Evolutionary conservation across 2,797 vertebrate genomes (phyloP).

Genomic region (Philypnodon macrostomus): DNA sequence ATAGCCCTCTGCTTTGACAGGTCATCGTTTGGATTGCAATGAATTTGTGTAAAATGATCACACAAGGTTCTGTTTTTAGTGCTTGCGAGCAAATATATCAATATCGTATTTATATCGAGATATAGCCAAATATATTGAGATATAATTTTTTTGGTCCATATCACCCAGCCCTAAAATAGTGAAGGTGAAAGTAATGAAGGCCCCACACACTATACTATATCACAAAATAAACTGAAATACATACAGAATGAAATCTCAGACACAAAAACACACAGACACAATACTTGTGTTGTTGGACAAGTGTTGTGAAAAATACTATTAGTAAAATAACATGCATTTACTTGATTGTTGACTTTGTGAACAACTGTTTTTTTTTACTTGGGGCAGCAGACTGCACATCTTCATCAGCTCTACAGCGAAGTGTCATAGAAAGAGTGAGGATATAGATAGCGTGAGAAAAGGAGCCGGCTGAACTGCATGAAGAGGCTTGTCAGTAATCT

Average conservation of each 20-base stretch:
- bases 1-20: no score
- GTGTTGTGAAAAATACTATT: conserved; percentile 3
- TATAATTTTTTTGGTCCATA: no score
- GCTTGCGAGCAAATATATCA: no score
- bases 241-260: conserved; percentile 20
- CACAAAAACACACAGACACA: not conserved
- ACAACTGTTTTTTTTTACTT: conserved; percentile 15
- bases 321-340: conserved; percentile 15
- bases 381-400: conserved; percentile 25
- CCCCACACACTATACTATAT: not conserved
- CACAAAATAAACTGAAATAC: conserved; percentile 28
- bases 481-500: conserved; percentile 71
- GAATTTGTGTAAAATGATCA: no score
- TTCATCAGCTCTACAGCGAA: conserved; percentile 39
- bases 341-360: conserved; percentile 16
- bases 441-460: conserved; percentile 37
- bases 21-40: no score
- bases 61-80: no score
- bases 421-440: conserved; percentile 27
- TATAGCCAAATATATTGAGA: no score
- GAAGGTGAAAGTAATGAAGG: no score
- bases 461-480: conserved; percentile 51
- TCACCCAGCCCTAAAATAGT: no score
- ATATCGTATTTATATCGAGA: no score
- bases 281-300: not conserved